phyloP scores from a whole-genome alignment of 2,888 invertebrate species.

The Cataglyphis livida region DNA sequence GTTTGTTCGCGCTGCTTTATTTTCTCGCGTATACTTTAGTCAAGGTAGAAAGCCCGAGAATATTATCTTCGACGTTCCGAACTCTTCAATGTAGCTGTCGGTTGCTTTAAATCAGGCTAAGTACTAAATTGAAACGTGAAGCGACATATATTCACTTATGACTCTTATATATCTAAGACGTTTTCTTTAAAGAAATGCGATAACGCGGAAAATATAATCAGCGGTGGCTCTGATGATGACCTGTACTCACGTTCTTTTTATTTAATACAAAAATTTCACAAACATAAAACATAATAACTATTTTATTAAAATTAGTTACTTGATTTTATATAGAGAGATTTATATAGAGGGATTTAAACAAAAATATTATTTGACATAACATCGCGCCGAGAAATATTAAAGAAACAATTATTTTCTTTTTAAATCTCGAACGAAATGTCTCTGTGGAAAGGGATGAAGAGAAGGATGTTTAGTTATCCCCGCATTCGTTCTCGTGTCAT shows the following conservation, averaged over 20 bases:
- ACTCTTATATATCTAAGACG: neutral
- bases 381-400: neutral
- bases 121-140: slow-evolving; percentile 18
- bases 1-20: slow-evolving; percentile 30
- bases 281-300: neutral
- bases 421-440: neutral
- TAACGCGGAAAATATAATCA: neutral
- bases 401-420: neutral
- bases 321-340: no score
- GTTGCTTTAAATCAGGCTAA: neutral
- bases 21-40: slow-evolving; percentile 19
- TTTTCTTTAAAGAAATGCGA: neutral
- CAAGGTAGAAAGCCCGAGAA: neutral
- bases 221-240: neutral
- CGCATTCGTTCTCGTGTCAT: slow-evolving; percentile 16
- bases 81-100: slow-evolving; percentile 4
- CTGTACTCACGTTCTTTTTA: neutral
- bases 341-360: no score
- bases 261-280: neutral
- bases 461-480: slow-evolving; percentile 38
- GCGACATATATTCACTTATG: neutral
- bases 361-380: neutral
- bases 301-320: slow-evolving; percentile 22
- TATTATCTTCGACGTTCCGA: slow-evolving; percentile 22
- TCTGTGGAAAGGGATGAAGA: neutral